These are phyloP conservation scores for Papilio dardanus DNA, from an alignment of 1,140 invertebrate species.

Conservation along the genomic window DNA sequence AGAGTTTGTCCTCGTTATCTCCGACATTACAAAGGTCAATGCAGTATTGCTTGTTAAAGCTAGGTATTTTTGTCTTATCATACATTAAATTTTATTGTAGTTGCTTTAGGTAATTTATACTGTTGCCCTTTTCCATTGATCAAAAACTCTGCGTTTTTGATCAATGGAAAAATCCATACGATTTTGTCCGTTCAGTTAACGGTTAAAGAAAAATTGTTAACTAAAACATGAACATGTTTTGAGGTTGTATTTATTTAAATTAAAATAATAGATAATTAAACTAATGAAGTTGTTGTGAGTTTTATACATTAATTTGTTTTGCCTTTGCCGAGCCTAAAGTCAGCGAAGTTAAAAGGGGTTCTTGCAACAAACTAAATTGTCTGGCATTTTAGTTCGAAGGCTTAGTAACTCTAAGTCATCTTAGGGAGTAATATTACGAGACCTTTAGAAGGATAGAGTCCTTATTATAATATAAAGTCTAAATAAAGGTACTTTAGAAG, in stretches of 20 bases:
- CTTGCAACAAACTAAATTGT: background rate
- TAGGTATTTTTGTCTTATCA: background rate
- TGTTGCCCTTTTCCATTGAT: too few relatives aligned
- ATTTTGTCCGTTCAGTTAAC: too few relatives aligned
- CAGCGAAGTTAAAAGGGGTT: background rate
- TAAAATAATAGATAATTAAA: background rate
- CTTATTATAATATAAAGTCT: background rate
- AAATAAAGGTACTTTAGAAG: too few relatives aligned
- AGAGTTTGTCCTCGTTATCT: slow-evolving; percentile 10
- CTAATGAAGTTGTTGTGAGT: background rate
- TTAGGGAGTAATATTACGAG: background rate
- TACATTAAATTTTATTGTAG: background rate
- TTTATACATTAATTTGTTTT: background rate
- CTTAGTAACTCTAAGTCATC: background rate
- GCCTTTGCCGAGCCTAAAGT: background rate
- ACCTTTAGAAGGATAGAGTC: background rate
- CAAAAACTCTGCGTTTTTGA: too few relatives aligned
- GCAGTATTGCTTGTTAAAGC: too few relatives aligned
- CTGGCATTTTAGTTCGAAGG: background rate
- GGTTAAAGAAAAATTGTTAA: too few relatives aligned
- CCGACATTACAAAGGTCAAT: background rate
- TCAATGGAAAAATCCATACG: too few relatives aligned
- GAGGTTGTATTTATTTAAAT: background rate
- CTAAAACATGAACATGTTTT: too few relatives aligned
- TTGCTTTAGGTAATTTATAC: background rate